These are phyloP conservation scores for Tetragonula clypearis DNA, from an alignment of 1,140 invertebrate species.

Conservation along the genomic window DNA sequence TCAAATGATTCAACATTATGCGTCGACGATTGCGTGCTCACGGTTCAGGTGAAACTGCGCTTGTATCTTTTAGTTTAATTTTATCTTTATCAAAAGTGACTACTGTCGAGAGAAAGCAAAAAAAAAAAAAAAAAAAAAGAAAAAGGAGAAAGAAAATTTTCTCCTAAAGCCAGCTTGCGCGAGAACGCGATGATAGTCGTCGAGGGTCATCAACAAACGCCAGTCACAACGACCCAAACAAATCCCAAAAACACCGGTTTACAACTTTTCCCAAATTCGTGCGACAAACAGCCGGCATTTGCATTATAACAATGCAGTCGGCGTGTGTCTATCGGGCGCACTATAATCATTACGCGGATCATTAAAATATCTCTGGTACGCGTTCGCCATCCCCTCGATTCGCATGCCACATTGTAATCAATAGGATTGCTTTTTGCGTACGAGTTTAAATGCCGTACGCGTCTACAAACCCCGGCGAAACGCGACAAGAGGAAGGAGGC, in stretches of 20 bases:
- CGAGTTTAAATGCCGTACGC: constrained; percentile 37
- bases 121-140: neutral
- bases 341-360: constrained; percentile 56
- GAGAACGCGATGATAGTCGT: neutral
- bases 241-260: constrained; percentile 44
- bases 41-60: too few relatives aligned
- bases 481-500: neutral
- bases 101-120: too few relatives aligned
- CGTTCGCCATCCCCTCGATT: constrained; percentile 19
- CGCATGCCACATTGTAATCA: constrained; percentile 48
- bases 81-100: too few relatives aligned
- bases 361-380: constrained; percentile 51
- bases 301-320: constrained; percentile 49
- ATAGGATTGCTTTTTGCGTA: constrained; percentile 45
- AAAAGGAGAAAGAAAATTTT: neutral
- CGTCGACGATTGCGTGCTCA: too few relatives aligned
- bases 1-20: too few relatives aligned
- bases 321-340: constrained; percentile 38
- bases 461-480: constrained; percentile 28
- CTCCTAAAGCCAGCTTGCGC: neutral
- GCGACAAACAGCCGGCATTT: constrained; percentile 45
- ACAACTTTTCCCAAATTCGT: constrained; percentile 37
- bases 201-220: constrained; percentile 10
- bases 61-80: too few relatives aligned
- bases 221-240: constrained; percentile 27